Evolutionary conservation across 1,140 invertebrate species (phyloP).

Genomic region (Orchestia grillus): DNA sequence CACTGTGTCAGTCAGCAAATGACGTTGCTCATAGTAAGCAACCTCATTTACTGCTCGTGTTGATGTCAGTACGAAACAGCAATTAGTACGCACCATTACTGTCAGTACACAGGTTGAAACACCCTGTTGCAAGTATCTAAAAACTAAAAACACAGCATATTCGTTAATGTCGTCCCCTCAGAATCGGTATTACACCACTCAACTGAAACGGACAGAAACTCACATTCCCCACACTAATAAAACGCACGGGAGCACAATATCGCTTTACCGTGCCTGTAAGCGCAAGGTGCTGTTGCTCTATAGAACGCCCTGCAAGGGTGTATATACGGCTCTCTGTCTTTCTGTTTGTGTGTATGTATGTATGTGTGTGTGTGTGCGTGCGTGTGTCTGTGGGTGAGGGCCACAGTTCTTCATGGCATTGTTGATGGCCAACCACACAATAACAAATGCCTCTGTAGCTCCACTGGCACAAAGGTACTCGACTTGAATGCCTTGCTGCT

Average conservation of each 20-base stretch:
- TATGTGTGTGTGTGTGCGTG: neutral
- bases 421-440: neutral
- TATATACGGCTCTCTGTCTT: neutral
- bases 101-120: no score
- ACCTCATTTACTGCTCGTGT: no score
- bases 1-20: neutral
- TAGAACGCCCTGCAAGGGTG: neutral
- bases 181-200: neutral
- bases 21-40: neutral
- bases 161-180: neutral
- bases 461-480: neutral
- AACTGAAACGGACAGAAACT: neutral
- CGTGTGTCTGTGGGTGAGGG: neutral
- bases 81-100: no score
- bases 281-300: neutral
- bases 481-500: neutral
- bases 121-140: no score
- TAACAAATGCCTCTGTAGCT: neutral
- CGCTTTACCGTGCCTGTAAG: neutral
- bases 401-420: neutral
- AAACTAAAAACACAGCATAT: neutral
- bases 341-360: neutral
- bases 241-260: neutral
- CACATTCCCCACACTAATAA: neutral
- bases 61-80: no score